Evolutionary conservation across 1,140 invertebrate genomes (phyloP).

Genomic region (Diabrotica undecimpunctata): DNA sequence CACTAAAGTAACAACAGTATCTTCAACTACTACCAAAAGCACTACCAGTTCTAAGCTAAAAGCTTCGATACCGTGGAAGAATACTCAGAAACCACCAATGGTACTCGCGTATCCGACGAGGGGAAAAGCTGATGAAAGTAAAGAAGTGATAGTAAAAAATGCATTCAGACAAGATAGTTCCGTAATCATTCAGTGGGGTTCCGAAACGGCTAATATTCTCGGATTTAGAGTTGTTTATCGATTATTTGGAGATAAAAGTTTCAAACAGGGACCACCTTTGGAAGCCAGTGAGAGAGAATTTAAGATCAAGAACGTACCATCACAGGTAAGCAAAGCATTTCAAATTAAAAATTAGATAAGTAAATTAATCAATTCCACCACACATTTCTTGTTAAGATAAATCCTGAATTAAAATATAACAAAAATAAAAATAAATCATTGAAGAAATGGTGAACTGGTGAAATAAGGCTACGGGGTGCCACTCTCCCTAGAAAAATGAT

Average conservation of each 20-base stretch:
- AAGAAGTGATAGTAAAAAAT: conserved; percentile 79
- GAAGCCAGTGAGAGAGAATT: conserved; percentile 85
- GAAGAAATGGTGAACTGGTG: no score
- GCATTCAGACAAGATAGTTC: conserved; percentile 82
- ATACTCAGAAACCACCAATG: conserved; percentile 57
- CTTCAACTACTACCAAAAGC: conserved; percentile 42
- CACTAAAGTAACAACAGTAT: conserved; percentile 39
- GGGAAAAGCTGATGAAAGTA: conserved; percentile 59
- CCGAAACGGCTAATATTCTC: conserved; percentile 75
- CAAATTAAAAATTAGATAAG: neutral
- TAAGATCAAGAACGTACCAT: conserved; percentile 87
- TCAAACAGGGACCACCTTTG: conserved; percentile 82
- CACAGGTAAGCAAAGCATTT: conserved; percentile 58
- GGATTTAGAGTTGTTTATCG: conserved; percentile 87
- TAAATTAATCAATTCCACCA: no score
- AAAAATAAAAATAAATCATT: no score
- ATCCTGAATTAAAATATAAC: no score
- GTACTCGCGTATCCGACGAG: conserved; percentile 66
- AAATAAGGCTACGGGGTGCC: no score
- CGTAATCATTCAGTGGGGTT: conserved; percentile 88
- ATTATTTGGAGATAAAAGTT: conserved; percentile 83
- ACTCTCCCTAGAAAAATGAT: no score
- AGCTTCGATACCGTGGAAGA: conserved; percentile 46
- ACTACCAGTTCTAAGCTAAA: conserved; percentile 41
- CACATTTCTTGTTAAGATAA: no score